These are phyloP conservation scores for Marcusenius ussheri DNA, from an alignment of 2,113 vertebrate species.

Conservation along the genomic window DNA sequence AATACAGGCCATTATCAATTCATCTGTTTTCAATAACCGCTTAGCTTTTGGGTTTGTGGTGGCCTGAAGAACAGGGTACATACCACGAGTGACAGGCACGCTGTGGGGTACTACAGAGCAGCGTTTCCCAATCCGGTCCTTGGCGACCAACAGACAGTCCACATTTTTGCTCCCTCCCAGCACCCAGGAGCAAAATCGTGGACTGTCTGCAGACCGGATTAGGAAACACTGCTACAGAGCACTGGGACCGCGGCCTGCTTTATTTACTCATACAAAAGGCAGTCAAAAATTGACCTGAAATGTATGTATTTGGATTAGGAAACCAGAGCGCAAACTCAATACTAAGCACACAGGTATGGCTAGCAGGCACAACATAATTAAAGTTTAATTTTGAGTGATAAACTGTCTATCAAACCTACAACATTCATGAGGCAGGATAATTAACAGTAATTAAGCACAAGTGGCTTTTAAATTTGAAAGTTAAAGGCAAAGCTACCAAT, in stretches of 20 bases:
- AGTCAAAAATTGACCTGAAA: background rate
- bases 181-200: background rate
- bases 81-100: background rate
- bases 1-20: background rate
- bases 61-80: background rate
- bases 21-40: background rate
- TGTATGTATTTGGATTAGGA: background rate
- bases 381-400: background rate
- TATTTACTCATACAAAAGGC: background rate
- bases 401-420: background rate
- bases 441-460: background rate
- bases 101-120: background rate
- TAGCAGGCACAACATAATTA: background rate
- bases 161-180: background rate
- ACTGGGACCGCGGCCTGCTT: background rate
- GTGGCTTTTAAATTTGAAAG: background rate
- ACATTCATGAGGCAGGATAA: background rate
- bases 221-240: background rate
- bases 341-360: background rate
- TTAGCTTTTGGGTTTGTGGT: background rate
- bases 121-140: background rate
- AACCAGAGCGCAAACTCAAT: background rate
- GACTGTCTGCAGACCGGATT: background rate
- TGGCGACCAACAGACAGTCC: background rate
- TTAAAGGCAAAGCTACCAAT: background rate